phyloP scores from a whole-genome alignment of 2,113 vertebrate genomes.

The Smithornis capensis region DNA sequence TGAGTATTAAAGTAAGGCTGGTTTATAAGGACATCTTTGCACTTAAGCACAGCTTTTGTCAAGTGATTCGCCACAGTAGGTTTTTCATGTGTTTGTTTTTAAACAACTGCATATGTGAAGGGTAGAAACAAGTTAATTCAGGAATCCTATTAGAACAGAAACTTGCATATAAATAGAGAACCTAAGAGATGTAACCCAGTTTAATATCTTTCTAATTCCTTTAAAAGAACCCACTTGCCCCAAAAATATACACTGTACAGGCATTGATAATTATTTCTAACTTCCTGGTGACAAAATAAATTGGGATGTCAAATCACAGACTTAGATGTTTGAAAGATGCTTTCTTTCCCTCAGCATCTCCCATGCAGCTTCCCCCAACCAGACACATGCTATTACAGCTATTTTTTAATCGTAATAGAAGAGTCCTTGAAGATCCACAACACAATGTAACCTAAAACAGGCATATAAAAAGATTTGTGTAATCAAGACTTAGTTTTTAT shows the following conservation, averaged over 20 bases:
- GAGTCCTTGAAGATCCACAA: background rate
- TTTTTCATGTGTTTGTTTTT: background rate
- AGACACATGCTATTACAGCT: background rate
- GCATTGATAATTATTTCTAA: background rate
- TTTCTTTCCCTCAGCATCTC: background rate
- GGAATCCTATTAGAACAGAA: background rate
- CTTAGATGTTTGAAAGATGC: background rate
- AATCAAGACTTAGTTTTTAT: background rate
- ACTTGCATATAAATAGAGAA: background rate
- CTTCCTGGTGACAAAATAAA: background rate
- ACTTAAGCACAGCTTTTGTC: background rate
- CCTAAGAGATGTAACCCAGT: background rate
- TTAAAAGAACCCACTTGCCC: background rate
- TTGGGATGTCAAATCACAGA: background rate
- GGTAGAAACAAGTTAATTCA: background rate
- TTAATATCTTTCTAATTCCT: background rate
- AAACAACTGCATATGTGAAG: background rate
- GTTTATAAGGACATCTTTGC: background rate
- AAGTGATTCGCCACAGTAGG: background rate
- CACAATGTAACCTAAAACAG: background rate
- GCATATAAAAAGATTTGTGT: background rate
- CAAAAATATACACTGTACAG: background rate
- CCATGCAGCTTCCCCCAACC: background rate
- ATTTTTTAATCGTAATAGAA: background rate
- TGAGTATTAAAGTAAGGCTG: background rate